Base-by-base conservation (phyloP, 2,888 invertebrate genomes). In the Torymus auratus region DNA sequence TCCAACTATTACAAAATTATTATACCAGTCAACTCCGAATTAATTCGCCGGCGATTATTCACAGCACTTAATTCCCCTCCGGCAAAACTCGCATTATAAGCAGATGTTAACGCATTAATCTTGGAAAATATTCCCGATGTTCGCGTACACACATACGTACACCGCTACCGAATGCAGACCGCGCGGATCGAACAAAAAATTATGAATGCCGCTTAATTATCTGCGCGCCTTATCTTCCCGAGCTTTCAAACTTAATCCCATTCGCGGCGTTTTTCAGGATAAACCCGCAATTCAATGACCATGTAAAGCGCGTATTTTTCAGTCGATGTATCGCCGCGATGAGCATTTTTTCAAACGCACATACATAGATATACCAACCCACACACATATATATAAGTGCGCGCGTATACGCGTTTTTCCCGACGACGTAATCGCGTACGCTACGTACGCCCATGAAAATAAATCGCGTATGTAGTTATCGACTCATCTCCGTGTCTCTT, bases 251-350 rank as follows among this genome's bases (percentile, higher is more conserved):
- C 41, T 79, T 71, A 79, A 73, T 60, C 50, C 74, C 12, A 14
- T n/a, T 7, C 15, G 15, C 41, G 10, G 50, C 5, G 74, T 75
- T 80, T 70, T 75, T 75, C 71, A 65, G 41, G n/a, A 56, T 14
- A 20, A 56, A 20, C 60, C 2, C 55, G 80, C 80, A 80, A 81
- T 81, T 81, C 78, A 81, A 81, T 81, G 81, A 81, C 53, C 78
- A 78, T 78, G 81, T 81, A 61, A 74, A 69, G 60, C 74, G 55
- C 14, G 56, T 10, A 53, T 77, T 81, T 80, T 80, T 75, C 56
- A 12, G 23, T 28, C 23, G n/a, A n/a, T 17, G 7, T 20, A 15
- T 4, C 50, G 68, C 23, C 7, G 41, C 41, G 7, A 41, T 41
- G 41, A 41, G 7, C 41, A 41, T 73, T 73, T 64, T 55, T 65